Conservation (phyloP, 2,888 invertebrate genomes). For the Limnephilus auricula region DNA sequence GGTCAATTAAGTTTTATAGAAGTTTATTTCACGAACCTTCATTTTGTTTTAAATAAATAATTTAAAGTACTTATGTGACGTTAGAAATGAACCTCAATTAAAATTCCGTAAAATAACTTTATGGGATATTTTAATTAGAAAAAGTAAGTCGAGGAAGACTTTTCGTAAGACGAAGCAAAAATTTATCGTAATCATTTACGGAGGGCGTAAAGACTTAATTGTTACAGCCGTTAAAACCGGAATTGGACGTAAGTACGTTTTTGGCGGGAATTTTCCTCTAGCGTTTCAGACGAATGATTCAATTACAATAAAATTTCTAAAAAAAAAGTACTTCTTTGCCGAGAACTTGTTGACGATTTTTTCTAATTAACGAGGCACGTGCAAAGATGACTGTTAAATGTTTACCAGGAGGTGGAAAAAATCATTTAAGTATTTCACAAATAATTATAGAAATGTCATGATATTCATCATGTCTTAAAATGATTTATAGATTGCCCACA, state of each 20-base stretch:
- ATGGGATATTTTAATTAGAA: neutral
- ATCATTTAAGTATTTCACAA: too few species aligned
- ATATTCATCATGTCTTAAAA: too few species aligned
- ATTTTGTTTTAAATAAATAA: neutral
- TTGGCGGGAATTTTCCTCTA: conserved; percentile 42
- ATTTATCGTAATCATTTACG: conserved; percentile 58
- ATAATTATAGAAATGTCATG: too few species aligned
- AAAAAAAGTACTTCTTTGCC: conserved; percentile 53
- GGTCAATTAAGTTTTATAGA: neutral
- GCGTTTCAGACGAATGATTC: conserved; percentile 51
- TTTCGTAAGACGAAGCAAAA: conserved; percentile 43
- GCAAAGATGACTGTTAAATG: neutral
- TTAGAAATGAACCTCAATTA: neutral
- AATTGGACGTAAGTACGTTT: conserved; percentile 57
- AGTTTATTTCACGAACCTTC: neutral
- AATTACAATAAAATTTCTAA: conserved; percentile 59
- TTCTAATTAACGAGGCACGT: conserved; percentile 54
- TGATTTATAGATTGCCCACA: too few species aligned
- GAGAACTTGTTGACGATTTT: conserved; percentile 59
- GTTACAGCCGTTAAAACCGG: conserved; percentile 42
- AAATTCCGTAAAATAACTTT: neutral
- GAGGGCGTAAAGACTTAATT: conserved; percentile 51
- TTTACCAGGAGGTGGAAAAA: neutral
- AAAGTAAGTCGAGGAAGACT: neutral
- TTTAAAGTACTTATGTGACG: neutral